phyloP scores from a whole-genome alignment of 2,888 invertebrate species.

The Petrolisthes manimaculis region DNA sequence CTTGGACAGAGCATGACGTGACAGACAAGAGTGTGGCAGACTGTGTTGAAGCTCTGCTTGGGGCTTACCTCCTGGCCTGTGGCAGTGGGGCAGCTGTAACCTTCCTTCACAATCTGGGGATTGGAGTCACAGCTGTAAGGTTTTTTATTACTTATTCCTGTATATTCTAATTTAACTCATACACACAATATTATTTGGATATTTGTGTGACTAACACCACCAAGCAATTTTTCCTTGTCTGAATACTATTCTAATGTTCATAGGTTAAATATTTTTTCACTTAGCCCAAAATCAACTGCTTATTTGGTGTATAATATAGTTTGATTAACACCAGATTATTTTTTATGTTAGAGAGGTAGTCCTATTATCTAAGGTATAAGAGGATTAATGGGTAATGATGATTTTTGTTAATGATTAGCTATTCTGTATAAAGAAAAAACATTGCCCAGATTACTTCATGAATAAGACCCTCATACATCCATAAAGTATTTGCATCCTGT shows the following conservation, averaged over 20 bases:
- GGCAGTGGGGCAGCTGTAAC: conserved; percentile 74
- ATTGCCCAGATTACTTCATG: no score
- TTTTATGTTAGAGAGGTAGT: no score
- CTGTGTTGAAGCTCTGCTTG: conserved; percentile 87
- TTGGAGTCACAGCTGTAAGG: conserved; percentile 68
- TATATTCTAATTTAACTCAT: neutral
- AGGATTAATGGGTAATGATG: no score
- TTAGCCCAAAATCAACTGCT: no score
- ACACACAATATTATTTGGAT: neutral
- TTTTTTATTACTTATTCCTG: neutral
- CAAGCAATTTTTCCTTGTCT: neutral
- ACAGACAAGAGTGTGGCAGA: conserved; percentile 80
- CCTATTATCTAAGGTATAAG: no score
- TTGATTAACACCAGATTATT: no score
- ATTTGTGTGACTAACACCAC: neutral
- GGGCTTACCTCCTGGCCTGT: conserved; percentile 78
- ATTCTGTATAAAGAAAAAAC: no score
- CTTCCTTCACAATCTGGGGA: conserved; percentile 77
- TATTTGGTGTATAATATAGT: no score
- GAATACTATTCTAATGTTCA: neutral
- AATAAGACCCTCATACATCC: no score
- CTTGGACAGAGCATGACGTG: conserved; percentile 56
- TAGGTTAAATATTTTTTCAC: no score
- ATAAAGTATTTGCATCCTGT: no score
- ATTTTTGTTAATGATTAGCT: no score